Base-by-base conservation (phyloP, 2,888 invertebrate species). In the Eupithecia dodoneata region DNA sequence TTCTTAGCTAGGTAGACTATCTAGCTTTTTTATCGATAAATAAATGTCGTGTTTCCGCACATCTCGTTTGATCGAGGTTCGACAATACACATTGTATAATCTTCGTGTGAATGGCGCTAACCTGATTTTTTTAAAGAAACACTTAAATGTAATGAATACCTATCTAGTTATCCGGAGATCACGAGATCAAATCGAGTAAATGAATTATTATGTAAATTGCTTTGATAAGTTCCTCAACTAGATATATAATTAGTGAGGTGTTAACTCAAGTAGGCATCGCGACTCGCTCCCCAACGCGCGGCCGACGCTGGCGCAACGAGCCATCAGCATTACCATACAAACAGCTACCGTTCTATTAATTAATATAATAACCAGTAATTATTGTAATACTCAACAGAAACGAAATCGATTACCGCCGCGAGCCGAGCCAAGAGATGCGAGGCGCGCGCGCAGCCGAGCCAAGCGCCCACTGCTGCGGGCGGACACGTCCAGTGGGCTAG, bases 371-470 rank as follows among this genome's bases (percentile, higher is more conserved):
- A 84, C 81, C 81, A 80, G 84, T 85, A 82, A 87, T 87, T 85
- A 87, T 85, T 87, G 84, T 85, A 87, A 85, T 87, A 85, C 83
- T 83, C 81, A 83, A 86, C 83, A 79, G 82, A 85, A 87, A 85
- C 87, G 85, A 83, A 86, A 87, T 86, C 88, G 85, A 86, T 87
- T 85, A 85, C 76, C 55, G 71, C 71, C 78, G 76, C 75, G 77
- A 77, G 75, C 78, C 76, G 73, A 76, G 55, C n/a, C 52, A 5
- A 52, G 52, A 52, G 52, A 4, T 9, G 9, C 15, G 52, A 15
- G 15, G 52, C 52, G 52, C 52, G 10, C 47, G 47, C 47, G 10
- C 45, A 10, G 47, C 10, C 10, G 47, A 9, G 10, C 5, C 1
- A 15, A 13, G 15, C 49, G 15, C 4, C 13, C 49, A 13, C 49